These are phyloP conservation scores for Eumerus sabulonum DNA, from an alignment of 2,888 invertebrate genomes.

Conservation along the genomic window DNA sequence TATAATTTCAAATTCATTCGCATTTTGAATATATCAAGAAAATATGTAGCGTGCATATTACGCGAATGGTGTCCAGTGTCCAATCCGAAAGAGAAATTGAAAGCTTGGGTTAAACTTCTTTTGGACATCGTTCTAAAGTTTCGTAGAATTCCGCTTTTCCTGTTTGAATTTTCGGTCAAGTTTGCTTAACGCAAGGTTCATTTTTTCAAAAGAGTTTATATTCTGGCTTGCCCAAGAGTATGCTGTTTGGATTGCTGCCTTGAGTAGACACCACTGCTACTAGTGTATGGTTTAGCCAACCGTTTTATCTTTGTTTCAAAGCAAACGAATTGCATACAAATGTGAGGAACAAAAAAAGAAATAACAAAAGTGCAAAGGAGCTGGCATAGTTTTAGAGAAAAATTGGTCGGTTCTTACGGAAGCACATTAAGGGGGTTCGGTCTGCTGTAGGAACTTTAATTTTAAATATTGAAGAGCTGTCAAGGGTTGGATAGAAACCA, in stretches of 20 bases:
- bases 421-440: constrained; percentile 34
- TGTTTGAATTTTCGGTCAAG: constrained; percentile 69
- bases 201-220: constrained; percentile 67
- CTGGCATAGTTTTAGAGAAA: constrained; percentile 37
- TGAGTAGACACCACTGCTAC: constrained; percentile 63
- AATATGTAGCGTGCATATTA: no score
- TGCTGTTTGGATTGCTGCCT: constrained; percentile 58
- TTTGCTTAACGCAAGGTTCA: constrained; percentile 67
- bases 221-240: constrained; percentile 63
- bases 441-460: constrained; percentile 55
- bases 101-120: constrained; percentile 49
- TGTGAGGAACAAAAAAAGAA: constrained; percentile 40
- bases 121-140: constrained; percentile 63
- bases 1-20: no score
- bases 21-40: no score
- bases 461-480: constrained; percentile 65
- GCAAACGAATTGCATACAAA: constrained; percentile 63
- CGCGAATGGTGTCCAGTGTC: no score
- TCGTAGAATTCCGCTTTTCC: constrained; percentile 68
- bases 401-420: constrained; percentile 51
- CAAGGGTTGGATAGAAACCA: constrained; percentile 49
- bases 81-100: no score
- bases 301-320: constrained; percentile 64
- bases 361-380: constrained; percentile 44
- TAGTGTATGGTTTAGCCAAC: constrained; percentile 62